Percentiles rank a stretch among this genome's conserved stretches.
Conservation (phyloP, 2,888 invertebrate species). For the Pristionchus entomophagus region DNA sequence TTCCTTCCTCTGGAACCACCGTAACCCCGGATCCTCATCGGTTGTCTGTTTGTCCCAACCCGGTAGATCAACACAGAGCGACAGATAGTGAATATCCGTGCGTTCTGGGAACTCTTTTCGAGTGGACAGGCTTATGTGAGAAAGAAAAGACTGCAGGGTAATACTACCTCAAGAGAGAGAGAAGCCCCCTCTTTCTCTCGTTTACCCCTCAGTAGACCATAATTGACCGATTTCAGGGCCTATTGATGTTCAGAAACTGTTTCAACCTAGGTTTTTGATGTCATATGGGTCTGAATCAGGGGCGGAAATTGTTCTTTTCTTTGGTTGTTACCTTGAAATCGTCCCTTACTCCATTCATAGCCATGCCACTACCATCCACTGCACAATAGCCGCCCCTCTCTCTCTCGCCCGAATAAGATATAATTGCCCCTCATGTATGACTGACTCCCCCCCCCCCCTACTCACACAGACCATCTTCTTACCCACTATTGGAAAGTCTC, state of each 20-base stretch:
- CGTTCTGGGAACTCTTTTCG: slow-evolving; percentile 34
- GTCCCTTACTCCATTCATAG: neutral
- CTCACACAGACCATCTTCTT: neutral
- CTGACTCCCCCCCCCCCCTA: neutral
- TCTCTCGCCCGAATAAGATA: slow-evolving; percentile 12
- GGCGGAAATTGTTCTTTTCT: neutral
- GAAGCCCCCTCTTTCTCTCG: neutral
- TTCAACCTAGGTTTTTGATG: neutral
- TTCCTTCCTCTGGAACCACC: neutral
- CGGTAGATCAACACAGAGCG: slow-evolving; percentile 27
- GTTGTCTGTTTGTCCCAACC: neutral
- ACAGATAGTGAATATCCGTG: neutral
- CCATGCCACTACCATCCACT: neutral
- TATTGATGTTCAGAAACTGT: neutral
- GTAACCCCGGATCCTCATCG: neutral
- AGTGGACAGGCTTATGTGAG: slow-evolving; percentile 26
- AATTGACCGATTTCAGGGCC: slow-evolving; percentile 37
- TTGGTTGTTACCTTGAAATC: slow-evolving; percentile 1
- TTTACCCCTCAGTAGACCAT: slow-evolving; percentile 32
- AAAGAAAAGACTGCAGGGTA: neutral
- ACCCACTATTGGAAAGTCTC: slow-evolving; percentile 19
- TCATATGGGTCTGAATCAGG: neutral
- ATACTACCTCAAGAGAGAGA: slow-evolving; percentile 4
- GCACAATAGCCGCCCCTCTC: neutral
- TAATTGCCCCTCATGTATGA: slow-evolving; percentile 39